Evolutionary conservation across 2,797 vertebrate genomes (phyloP), one percentile per base, ranked within the genome.

Genomic region (Eidolon dupreanum): DNA sequence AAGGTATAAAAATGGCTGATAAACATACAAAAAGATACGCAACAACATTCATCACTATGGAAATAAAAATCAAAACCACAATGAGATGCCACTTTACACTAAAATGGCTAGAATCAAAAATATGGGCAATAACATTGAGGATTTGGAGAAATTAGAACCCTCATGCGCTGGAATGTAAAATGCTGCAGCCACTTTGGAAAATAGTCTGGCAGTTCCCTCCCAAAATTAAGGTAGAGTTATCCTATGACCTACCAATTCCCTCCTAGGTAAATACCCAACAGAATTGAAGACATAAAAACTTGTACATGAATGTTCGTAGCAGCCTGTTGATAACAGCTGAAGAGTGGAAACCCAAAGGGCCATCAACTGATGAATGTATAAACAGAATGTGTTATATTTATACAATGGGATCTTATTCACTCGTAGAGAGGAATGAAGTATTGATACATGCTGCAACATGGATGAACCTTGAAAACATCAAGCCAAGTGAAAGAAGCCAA

Each of bases 401-500:
- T 38, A 57, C 24, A 71, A 9, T 81, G n/a, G 24, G 31, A 41
- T 86, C 75, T 57, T 88, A 75, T 65, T 86, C 36, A 88, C 16
- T 20, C 8, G 38, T 36, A 86, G 24, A 63, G 88, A 90, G 74
- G 46, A 75, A 51, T 59, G 51, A 83, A 93, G 28, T 53, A 19
- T 16, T 36, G 65, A 36, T 63, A 49, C 8, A 28, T 70, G 49
- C 36, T 55, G 15, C 46, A 55, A 49, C 41, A 28, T 53, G 15
- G 16, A 74, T 68, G 11, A 84, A 46, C 24, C 46, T 51, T 41
- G 36, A 73, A 86, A 92, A 65, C 24, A 43, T 66, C 75, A 75
- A 77, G 26, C 46, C 63, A 49, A 65, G 61, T 86, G 73, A 89
- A 92, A 92, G 78, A 86, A 95, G 55, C 16, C 55, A 70, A 49